Evolutionary conservation across 2,888 invertebrate species (phyloP), one percentile per base, ranked within the genome.

Genomic region (Sturmia bella): DNA sequence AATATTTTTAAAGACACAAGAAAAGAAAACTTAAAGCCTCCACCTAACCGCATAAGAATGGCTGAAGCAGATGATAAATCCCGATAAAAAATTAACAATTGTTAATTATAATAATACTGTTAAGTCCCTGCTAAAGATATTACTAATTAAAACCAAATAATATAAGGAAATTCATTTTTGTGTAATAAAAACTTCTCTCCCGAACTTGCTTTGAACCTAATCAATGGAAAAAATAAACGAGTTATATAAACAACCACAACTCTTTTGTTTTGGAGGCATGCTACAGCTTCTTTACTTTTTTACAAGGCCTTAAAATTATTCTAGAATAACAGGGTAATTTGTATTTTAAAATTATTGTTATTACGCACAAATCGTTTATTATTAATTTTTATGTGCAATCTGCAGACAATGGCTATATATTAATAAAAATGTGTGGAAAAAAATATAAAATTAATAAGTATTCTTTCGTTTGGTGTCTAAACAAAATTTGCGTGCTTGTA

Each of bases 301-400:
- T n/a, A 7, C 17, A 32, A 32, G 1, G 9, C 32, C 32, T 32
- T 32, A n/a, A 72, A 13, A 13, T 5, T 12, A 70, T 54, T 63
- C 43, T 61, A 70, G 43, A 27, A 70, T 56, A 69, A 57, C 52
- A 37, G 52, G 64, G 68, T 64, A 66, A 66, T 78, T 72, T 82
- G 37, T 66, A 79, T 74, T 81, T 59, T 76, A 83, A 88, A 89
- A 88, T 87, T 88, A 89, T 88, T 87, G 87, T 88, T 88, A 88
- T 88, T 80, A 78, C 86, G 87, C 86, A 86, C 81, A 86, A 87
- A 88, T 88, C 89, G 89, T 89, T 88, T 87, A 89, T 89, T 89
- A 89, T 89, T 89, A 89, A 89, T 89, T 89, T 89, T 89, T 88
- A 89, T 89, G 87, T 86, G 72, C 76, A 64, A 78, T 69, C 43